A percentile compares a stretch with the other conserved stretches of the same genome.
These are phyloP conservation scores for Harpalus rufipes DNA, from an alignment of 2,888 invertebrate species.

Conservation along the genomic window DNA sequence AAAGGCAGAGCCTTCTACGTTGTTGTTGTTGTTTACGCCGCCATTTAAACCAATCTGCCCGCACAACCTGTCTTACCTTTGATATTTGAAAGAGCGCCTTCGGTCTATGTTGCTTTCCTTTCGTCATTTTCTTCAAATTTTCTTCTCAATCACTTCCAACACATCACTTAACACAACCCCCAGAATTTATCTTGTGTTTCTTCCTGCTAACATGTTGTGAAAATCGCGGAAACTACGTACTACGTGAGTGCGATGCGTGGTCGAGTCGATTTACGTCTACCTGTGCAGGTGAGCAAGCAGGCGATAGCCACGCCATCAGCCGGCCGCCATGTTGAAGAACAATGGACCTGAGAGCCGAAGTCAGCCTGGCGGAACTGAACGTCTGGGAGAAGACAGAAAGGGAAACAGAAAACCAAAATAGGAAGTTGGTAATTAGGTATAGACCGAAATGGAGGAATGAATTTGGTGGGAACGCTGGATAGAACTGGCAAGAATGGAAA, in stretches of 20 bases:
- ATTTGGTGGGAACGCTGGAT: too few species aligned
- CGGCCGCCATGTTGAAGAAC: slow-evolving; percentile 57
- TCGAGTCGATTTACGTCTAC: slow-evolving; percentile 66
- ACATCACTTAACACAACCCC: too few species aligned
- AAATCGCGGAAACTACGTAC: too few species aligned
- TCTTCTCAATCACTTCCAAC: slow-evolving; percentile 73
- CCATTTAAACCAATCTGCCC: slow-evolving; percentile 59
- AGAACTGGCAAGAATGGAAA: too few species aligned
- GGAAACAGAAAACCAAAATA: background rate
- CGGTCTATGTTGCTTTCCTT: slow-evolving; percentile 80
- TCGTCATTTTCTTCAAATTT: slow-evolving; percentile 77
- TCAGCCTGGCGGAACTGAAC: slow-evolving; percentile 12
- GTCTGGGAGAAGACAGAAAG: background rate
- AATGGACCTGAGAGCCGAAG: slow-evolving; percentile 15
- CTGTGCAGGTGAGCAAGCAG: slow-evolving; percentile 70
- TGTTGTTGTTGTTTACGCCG: slow-evolving; percentile 40
- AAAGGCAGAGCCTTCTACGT: background rate
- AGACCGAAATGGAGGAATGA: too few species aligned
- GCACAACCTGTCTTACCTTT: slow-evolving; percentile 79
- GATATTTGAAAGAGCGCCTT: slow-evolving; percentile 87
- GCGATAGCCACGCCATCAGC: slow-evolving; percentile 72
- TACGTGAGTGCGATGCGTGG: slow-evolving; percentile 28
- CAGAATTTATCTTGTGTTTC: too few species aligned
- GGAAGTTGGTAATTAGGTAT: background rate
- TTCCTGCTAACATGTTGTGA: too few species aligned